Evolutionary conservation across 2,888 invertebrate species (phyloP).

Genomic region (Microplitis manilae): DNA sequence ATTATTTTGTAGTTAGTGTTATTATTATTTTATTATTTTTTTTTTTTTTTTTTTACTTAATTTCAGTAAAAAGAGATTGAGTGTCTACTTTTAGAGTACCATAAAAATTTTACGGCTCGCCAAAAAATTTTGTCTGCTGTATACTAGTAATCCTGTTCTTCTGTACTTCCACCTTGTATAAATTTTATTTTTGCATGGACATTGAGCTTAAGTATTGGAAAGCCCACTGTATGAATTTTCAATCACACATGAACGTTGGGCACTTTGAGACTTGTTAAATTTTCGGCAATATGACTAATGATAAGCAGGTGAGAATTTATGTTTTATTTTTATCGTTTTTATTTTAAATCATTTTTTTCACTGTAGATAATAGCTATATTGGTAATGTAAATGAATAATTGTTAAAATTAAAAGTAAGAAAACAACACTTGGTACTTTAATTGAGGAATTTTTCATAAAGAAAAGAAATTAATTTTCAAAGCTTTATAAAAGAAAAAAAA

Average conservation of each 20-base stretch:
- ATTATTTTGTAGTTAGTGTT: conserved; percentile 40
- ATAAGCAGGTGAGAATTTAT: conserved; percentile 66
- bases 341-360: conserved; percentile 13
- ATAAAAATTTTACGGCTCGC: conserved; percentile 42
- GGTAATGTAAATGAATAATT: neutral
- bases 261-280: conserved; percentile 40
- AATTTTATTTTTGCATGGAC: conserved; percentile 57
- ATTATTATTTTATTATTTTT: conserved; percentile 37
- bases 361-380: conserved; percentile 13
- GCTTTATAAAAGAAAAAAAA: neutral
- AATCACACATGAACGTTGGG: conserved; percentile 49
- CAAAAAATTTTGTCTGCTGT: conserved; percentile 35
- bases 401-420: neutral
- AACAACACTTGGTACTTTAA: neutral
- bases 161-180: conserved; percentile 34
- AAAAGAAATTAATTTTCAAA: neutral
- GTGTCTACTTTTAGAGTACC: conserved; percentile 43
- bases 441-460: too few relatives aligned
- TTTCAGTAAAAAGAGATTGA: conserved; percentile 46
- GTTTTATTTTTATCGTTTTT: conserved; percentile 10
- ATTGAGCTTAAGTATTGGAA: conserved; percentile 56
- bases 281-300: conserved; percentile 65
- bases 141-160: conserved; percentile 20
- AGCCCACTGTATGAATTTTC: conserved; percentile 47
- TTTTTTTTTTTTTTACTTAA: conserved; percentile 48